Percentiles rank a stretch among this genome's conserved stretches.
Evolutionary conservation across 2,888 invertebrate genomes (phyloP).

Genomic region (Drosophila anomelani): DNA sequence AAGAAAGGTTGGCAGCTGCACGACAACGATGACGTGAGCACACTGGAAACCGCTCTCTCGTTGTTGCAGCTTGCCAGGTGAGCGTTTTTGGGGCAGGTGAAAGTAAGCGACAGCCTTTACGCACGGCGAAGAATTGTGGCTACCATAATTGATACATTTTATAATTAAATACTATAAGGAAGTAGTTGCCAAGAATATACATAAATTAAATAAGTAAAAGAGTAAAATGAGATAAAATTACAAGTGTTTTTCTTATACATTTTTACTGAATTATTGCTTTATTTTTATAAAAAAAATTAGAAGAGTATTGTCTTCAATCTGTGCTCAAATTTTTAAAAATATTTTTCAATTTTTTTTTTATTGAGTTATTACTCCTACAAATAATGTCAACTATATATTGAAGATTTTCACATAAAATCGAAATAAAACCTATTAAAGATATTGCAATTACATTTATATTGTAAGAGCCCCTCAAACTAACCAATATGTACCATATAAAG

Average conservation of each 20-base stretch:
- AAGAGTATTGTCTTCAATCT: background rate
- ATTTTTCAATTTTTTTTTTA: too few species aligned
- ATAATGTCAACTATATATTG: too few species aligned
- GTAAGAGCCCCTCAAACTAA: background rate
- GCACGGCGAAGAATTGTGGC: background rate
- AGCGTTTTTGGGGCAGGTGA: background rate
- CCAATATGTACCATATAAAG: background rate
- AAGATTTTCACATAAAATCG: too few species aligned
- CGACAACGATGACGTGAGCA: slow-evolving; percentile 47
- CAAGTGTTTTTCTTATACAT: background rate
- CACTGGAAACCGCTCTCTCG: slow-evolving; percentile 10
- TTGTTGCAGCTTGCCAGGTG: slow-evolving; percentile 8
- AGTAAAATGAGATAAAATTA: background rate
- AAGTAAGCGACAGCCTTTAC: background rate
- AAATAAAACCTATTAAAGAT: too few species aligned
- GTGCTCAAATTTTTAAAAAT: too few species aligned
- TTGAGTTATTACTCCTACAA: too few species aligned
- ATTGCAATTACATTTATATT: background rate
- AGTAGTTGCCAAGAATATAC: too few species aligned
- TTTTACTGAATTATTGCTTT: background rate
- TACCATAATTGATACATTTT: background rate
- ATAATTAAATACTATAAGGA: background rate
- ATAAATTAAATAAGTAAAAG: too few species aligned
- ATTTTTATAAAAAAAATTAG: background rate
- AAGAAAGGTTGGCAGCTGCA: slow-evolving; percentile 72